A percentile compares a stretch with the other conserved stretches of the same genome.
These are phyloP conservation scores for Drosophila mimetica DNA, from an alignment of 2,888 invertebrate genomes.

Conservation along the genomic window DNA sequence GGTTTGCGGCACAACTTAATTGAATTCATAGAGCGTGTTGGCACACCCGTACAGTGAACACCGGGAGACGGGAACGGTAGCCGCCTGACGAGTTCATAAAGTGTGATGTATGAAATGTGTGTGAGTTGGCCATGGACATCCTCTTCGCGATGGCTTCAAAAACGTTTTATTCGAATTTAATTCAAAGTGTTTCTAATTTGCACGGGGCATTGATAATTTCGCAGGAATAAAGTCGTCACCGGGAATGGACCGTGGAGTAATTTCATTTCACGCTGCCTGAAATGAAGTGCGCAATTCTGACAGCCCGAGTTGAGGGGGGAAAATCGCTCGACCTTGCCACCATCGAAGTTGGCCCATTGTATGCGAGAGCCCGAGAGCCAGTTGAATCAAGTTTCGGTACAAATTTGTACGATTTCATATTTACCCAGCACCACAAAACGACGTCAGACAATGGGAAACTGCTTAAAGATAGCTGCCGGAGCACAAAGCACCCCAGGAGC, in stretches of 20 bases:
- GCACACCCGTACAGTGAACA: constrained; percentile 26
- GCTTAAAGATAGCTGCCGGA: constrained; percentile 54
- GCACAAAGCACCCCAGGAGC: constrained; percentile 81
- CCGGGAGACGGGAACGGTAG: constrained; percentile 1
- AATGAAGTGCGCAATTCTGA: constrained; percentile 66
- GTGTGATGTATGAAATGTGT: constrained; percentile 6
- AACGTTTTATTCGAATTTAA: constrained; percentile 76
- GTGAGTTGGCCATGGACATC: neutral
- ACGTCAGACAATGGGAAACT: constrained; percentile 67
- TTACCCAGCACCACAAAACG: constrained; percentile 74
- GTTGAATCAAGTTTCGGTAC: constrained; percentile 60
- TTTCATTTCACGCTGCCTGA: constrained; percentile 80
- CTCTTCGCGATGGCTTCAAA: constrained; percentile 35
- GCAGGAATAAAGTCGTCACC: constrained; percentile 74
- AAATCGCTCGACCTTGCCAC: constrained; percentile 38
- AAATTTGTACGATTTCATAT: constrained; percentile 69
- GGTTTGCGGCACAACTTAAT: constrained; percentile 72
- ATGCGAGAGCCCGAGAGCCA: neutral
- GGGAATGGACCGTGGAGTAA: constrained; percentile 76
- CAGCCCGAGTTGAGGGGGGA: constrained; percentile 19
- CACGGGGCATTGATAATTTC: constrained; percentile 53
- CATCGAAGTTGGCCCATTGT: constrained; percentile 44
- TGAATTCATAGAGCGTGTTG: constrained; percentile 63
- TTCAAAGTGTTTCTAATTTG: constrained; percentile 78
- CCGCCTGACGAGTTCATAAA: constrained; percentile 19